Evolutionary conservation across 2,888 invertebrate species (phyloP).

Genomic region (Epinotia bilunana): DNA sequence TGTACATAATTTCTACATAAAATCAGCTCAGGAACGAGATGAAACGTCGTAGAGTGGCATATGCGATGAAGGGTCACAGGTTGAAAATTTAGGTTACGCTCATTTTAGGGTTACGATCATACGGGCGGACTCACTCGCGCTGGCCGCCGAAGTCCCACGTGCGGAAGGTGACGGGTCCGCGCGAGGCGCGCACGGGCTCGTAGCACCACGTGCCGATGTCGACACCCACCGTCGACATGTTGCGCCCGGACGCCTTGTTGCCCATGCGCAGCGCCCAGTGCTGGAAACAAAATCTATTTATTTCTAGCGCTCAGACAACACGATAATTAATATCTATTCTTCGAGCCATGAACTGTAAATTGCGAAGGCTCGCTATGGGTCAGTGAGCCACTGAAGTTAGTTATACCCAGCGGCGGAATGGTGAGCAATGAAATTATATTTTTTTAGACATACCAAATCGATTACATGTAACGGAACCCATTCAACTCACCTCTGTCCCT

Average conservation of each 20-base stretch:
- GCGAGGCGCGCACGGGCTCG: conserved; percentile 89
- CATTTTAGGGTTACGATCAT: not conserved
- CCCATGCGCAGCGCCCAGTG: conserved; percentile 99
- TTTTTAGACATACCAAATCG: no score
- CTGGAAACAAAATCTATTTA: conserved; percentile 71
- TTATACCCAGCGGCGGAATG: no score
- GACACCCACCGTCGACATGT: conserved; percentile 98
- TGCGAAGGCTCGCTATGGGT: not conserved
- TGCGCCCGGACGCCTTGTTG: conserved; percentile 91
- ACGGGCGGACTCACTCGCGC: conserved; percentile 87
- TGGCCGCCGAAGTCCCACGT: conserved; percentile 99
- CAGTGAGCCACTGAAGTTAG: no score
- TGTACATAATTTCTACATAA: not conserved
- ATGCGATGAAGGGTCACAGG: no score
- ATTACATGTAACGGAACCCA: conserved; percentile 45
- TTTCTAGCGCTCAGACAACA: no score
- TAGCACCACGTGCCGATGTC: conserved; percentile 98
- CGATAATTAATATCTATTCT: no score
- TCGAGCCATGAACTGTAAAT: no score
- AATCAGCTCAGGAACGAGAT: not conserved
- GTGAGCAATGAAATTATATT: no score
- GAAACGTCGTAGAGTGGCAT: no score
- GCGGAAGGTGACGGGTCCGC: conserved; percentile 94
- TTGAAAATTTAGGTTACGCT: no score
- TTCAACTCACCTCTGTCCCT: conserved; percentile 84